These are phyloP conservation scores for Aldabrachelys gigantea DNA, from an alignment of 2,113 vertebrate genomes.

Conservation along the genomic window DNA sequence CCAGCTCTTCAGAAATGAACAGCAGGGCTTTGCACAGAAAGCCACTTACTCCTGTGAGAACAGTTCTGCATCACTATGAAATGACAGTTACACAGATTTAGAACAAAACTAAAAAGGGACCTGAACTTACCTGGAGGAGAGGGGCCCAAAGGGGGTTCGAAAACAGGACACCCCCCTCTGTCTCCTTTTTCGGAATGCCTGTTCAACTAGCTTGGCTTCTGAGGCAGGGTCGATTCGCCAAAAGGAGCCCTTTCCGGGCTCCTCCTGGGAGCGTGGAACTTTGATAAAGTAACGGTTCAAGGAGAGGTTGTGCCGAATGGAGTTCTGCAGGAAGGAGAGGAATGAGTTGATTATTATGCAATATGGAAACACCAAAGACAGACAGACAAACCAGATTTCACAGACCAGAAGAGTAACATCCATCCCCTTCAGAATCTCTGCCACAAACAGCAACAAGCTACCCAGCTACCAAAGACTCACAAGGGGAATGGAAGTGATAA, in stretches of 20 bases:
- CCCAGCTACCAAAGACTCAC: background rate
- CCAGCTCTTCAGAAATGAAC: conserved; percentile 47
- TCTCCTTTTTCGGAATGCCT: conserved; percentile 96
- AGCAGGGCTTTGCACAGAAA: conserved; percentile 9
- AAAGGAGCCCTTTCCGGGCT: conserved; percentile 97
- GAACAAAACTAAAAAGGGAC: background rate
- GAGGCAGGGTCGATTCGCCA: conserved; percentile 97
- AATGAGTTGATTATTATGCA: conserved; percentile 1
- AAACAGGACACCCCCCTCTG: conserved; percentile 98
- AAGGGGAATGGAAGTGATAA: background rate
- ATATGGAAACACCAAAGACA: background rate
- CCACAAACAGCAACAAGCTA: background rate
- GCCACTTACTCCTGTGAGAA: conserved; percentile 20
- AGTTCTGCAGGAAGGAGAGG: conserved; percentile 86
- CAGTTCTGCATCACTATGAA: conserved; percentile 32
- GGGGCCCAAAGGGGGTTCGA: conserved; percentile 95
- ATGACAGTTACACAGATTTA: background rate
- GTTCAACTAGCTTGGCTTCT: conserved; percentile 95
- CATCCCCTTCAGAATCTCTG: background rate
- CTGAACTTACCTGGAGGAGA: conserved; percentile 90
- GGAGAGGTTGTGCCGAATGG: conserved; percentile 99
- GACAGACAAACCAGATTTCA: background rate
- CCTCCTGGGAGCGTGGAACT: conserved; percentile 98
- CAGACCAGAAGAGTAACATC: conserved; percentile 16
- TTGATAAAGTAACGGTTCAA: conserved; percentile 99